Conservation (phyloP, 2,888 invertebrate genomes). For the Hipparchia semele region DNA sequence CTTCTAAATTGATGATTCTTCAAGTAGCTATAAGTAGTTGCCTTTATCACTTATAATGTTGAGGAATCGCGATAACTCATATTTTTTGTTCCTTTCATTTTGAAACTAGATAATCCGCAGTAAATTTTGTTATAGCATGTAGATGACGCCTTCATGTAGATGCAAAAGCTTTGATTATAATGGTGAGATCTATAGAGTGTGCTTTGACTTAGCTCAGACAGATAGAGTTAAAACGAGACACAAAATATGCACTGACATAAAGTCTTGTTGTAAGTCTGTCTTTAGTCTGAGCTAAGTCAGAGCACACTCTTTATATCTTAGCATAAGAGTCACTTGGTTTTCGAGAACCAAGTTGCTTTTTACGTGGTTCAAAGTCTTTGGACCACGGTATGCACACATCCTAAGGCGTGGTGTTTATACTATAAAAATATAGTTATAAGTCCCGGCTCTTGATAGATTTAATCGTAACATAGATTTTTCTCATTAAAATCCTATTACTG, state of each 20-base stretch:
- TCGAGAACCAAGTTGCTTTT: constrained; percentile 46
- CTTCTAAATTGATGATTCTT: background rate
- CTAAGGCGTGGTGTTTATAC: constrained; percentile 42
- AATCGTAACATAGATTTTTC: background rate
- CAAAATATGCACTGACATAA: too few relatives aligned
- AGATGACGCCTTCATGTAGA: constrained; percentile 44
- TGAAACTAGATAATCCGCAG: constrained; percentile 28
- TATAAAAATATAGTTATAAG: background rate
- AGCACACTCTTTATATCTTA: too few relatives aligned
- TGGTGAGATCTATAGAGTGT: too few relatives aligned
- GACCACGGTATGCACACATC: constrained; percentile 61
- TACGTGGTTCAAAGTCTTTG: constrained; percentile 56
- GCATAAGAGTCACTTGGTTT: constrained; percentile 20
- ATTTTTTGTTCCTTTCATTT: constrained; percentile 65
- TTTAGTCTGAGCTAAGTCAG: too few relatives aligned
- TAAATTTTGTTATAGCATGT: constrained; percentile 37
- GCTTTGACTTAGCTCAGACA: too few relatives aligned
- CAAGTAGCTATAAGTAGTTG: constrained; percentile 28
- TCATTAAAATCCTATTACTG: constrained; percentile 37
- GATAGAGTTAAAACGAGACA: too few relatives aligned
- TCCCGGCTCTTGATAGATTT: background rate
- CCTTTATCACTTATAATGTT: constrained; percentile 31
- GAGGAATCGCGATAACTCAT: constrained; percentile 70
- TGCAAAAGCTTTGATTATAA: constrained; percentile 30
- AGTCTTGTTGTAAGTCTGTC: too few relatives aligned